Evolutionary conservation across 2,797 vertebrate genomes (phyloP).

Genomic region (Masticophis lateralis): DNA sequence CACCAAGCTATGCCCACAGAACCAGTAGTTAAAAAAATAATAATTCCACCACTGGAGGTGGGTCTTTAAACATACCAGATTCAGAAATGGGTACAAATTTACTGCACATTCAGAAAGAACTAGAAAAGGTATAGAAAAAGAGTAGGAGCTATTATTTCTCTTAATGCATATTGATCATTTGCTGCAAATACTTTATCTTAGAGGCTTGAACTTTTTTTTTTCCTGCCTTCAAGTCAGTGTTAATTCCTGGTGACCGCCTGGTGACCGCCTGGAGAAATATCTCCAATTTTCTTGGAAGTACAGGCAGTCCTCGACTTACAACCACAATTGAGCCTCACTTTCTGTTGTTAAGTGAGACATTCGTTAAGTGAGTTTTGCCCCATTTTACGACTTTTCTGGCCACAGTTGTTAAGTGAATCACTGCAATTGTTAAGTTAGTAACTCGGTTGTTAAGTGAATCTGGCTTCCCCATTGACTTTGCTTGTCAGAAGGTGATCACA

Average conservation of each 20-base stretch:
- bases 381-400: not conserved
- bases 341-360: not conserved
- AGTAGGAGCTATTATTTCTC: not conserved
- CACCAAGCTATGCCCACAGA: too few species aligned
- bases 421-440: not conserved
- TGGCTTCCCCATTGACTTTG: too few species aligned
- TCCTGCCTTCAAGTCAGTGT: not conserved
- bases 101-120: not conserved
- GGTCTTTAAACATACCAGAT: not conserved
- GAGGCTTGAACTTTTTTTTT: not conserved
- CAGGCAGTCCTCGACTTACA: not conserved
- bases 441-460: too few species aligned
- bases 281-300: not conserved
- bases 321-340: not conserved
- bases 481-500: too few species aligned
- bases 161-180: not conserved
- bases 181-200: not conserved
- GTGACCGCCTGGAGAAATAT: not conserved
- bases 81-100: not conserved
- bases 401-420: not conserved
- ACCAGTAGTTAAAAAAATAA: too few species aligned
- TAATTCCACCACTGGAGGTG: not conserved
- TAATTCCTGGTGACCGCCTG: not conserved
- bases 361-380: not conserved
- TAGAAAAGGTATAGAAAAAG: not conserved